Conservation (phyloP, 2,797 vertebrate genomes). For the Myotis daubentonii region DNA sequence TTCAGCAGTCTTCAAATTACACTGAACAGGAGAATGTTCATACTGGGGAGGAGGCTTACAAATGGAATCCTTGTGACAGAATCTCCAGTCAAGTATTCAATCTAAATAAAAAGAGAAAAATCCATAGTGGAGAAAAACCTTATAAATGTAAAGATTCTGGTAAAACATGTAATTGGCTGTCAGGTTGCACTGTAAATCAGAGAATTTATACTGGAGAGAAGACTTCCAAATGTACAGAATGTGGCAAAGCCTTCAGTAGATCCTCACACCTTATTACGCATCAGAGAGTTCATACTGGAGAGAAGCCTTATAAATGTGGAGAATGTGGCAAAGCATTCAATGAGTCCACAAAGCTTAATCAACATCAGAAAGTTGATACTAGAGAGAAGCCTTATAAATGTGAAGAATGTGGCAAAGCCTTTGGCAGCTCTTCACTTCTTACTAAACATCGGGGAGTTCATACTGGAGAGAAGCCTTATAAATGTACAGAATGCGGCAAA, state of each 20-base stretch:
- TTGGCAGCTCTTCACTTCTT: rapidly evolving
- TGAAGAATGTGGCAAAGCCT: not conserved
- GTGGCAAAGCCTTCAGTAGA: no score
- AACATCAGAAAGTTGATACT: no score
- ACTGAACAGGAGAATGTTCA: not conserved
- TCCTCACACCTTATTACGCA: no score
- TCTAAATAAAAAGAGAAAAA: not conserved
- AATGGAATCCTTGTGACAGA: not conserved
- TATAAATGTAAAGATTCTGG: not conserved
- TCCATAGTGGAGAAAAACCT: not conserved
- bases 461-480: not conserved
- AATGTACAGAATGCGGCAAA: not conserved
- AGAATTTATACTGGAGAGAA: not conserved
- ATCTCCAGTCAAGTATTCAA: not conserved
- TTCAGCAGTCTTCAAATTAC: not conserved
- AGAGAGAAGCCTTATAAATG: not conserved
- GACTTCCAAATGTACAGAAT: no score
- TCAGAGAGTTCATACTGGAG: no score
- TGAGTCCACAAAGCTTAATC: no score
- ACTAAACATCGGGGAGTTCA: not conserved
- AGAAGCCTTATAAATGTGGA: no score
- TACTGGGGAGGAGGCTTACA: not conserved
- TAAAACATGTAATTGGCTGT: not conserved
- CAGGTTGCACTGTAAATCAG: not conserved
- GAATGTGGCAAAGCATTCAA: no score